Evolutionary conservation across 2,888 invertebrate genomes (phyloP).

Genomic region (Drepana falcataria): DNA sequence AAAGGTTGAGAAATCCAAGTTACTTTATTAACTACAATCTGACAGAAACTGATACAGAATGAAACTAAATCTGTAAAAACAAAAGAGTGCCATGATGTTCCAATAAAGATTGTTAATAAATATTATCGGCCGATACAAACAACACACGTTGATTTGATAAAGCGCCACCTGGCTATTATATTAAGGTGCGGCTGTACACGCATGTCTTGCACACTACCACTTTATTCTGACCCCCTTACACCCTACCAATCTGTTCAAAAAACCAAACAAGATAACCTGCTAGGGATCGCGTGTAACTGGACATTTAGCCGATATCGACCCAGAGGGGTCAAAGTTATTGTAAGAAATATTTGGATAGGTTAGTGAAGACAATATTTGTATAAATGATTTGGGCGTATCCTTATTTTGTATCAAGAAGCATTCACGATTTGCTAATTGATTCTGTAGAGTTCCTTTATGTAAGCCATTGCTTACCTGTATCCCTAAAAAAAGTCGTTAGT

Average conservation of each 20-base stretch:
- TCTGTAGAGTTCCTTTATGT: too few relatives aligned
- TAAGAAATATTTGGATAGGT: not conserved
- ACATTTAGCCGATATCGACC: not conserved
- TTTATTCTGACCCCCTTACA: not conserved
- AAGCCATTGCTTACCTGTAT: too few relatives aligned
- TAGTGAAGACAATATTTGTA: not conserved
- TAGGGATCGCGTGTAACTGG: not conserved
- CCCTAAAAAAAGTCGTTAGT: too few relatives aligned
- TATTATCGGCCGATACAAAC: constrained; percentile 29
- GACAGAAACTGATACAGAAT: too few relatives aligned
- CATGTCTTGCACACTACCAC: not conserved
- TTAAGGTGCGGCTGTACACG: constrained; percentile 28
- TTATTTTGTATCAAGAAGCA: not conserved
- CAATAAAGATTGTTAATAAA: constrained; percentile 18
- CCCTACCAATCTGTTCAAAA: not conserved
- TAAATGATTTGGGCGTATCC: not conserved
- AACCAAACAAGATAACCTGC: not conserved
- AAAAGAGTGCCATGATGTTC: constrained; percentile 24
- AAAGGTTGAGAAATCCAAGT: too few relatives aligned
- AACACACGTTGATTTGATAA: constrained; percentile 35
- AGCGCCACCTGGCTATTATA: constrained; percentile 30
- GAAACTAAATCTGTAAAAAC: not conserved
- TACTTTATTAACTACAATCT: too few relatives aligned
- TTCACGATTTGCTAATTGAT: too few relatives aligned
- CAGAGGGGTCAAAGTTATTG: constrained; percentile 1